Evolutionary conservation across 1,140 invertebrate species (phyloP), one percentile per base, ranked within the genome.

Genomic region (Lordiphosa collinella): DNA sequence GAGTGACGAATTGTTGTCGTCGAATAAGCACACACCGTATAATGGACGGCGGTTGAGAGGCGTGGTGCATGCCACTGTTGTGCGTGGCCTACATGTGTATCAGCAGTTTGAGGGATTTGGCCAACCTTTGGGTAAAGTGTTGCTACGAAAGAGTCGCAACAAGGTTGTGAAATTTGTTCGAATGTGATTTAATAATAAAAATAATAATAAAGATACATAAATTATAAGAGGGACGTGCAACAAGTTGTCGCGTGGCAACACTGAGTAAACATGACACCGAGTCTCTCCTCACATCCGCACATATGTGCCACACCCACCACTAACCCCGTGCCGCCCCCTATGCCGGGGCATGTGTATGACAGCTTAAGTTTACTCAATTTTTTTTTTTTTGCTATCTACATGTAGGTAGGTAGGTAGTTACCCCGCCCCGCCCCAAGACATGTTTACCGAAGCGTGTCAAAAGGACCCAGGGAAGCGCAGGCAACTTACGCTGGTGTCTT

Each of bases 11-110:
- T 91, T 93, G 49, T 71, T 90, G 8, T 90, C 92, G 52, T 92
- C 92, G 55, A 92, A 92, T 69, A 93, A 93, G 90, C 59, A 92
- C 11, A 92, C 91, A 12, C 92, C 92, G 0, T 93, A 93, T 53
- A 88, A 91, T 49, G 90, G 90, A 4, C 91, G 89, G 53, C 79
- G 90, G 49, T 72, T 93, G 10, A 89, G 88, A 54, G 92, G 92
- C 31, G 90, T 91, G 36, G 91, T 93, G n/a, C 88, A 90, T 65
- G 88, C 91, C 37, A 93, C 92, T 0, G 90, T 92, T 51, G 88
- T 93, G 8, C 88, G 92, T 13, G 92, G 92, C 2, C 84, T 91
- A 13, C 87, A 91, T 29, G 90, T 93, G 49, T 93, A 75, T 48
- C 85, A 88, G 54, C 70, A 78, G 16, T 76, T 70, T 50, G 85